Base-by-base conservation (phyloP, 1,140 invertebrate genomes). In the Tetragnatha versicolor region DNA sequence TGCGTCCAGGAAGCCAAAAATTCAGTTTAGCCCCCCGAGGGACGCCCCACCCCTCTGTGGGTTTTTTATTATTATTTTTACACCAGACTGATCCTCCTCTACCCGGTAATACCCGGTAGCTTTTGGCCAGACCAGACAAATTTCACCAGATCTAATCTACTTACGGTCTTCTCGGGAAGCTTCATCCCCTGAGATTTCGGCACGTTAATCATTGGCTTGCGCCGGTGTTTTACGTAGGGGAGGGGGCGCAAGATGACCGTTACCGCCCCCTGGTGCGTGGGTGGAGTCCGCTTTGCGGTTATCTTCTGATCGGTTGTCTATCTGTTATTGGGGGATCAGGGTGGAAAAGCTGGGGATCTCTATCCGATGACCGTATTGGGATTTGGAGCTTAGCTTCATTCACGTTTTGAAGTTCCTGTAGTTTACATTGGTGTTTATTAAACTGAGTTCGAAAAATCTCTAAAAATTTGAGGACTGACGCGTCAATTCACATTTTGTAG, bases 101-200 rank as follows among this genome's bases (percentile, higher is more conserved):
- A 27, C 29, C 55, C 25, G 63, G 29, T 42, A 60, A 72, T 53
- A 42, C 33, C 45, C 45, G 29, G 73, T 77, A 77, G 73, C 73
- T n/a, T 20, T n/a, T 39, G 35, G 73, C 29, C 42, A 58, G 35
- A 63, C n/a, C n/a, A n/a, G 66, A 70, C 73, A 77, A 77, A 77
- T 65, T 77, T 77, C 73, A 77, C 55, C 73, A 33, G 33, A 22
- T 29, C 60, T 77, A 77, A 77, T 77, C 73, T 66, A 77, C 73
- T 77, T 77, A 65, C 2, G 72, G 49, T 20, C 45, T 29, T 14
- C 20, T 12, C 73, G 47, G 39, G 65, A 65, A 61, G 73, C 47
- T 35, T 31, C 35, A 49, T 33, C 73, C 72, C 35, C 9, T 10
- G 61, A 35, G 61, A 53, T 77, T 66, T 37, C 20, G 33, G 33